These are phyloP conservation scores for Zootoca vivipara DNA, from an alignment of 2,113 vertebrate species.

Conservation along the genomic window DNA sequence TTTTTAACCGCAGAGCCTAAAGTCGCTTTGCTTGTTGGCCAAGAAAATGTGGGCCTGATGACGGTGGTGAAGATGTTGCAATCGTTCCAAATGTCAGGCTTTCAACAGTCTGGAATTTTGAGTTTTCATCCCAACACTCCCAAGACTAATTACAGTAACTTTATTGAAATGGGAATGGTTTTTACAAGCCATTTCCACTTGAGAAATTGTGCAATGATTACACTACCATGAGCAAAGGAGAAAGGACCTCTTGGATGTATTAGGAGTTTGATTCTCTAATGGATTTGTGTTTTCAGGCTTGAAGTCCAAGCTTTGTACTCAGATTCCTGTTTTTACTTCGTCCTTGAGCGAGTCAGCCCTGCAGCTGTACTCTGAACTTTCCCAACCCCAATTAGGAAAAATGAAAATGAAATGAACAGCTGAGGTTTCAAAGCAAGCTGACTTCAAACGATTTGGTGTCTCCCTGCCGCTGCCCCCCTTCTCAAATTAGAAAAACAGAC, in stretches of 20 bases:
- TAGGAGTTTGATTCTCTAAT: not conserved
- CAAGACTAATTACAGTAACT: slow-evolving; percentile 1
- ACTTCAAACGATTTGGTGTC: not conserved
- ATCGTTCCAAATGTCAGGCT: not conserved
- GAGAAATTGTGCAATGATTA: not conserved
- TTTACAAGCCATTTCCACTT: not conserved
- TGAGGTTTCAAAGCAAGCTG: slow-evolving; percentile 53
- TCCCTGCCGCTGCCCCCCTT: not conserved
- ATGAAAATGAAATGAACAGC: slow-evolving; percentile 64
- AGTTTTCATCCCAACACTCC: not conserved
- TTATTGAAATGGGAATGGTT: not conserved
- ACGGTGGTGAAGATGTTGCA: not conserved
- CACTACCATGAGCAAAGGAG: not conserved
- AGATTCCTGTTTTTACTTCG: not conserved
- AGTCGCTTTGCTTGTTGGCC: not conserved
- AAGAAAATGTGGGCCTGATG: not conserved
- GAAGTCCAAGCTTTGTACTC: not conserved
- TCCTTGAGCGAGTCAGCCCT: slow-evolving; percentile 3
- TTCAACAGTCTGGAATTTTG: not conserved
- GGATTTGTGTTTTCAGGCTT: not conserved
- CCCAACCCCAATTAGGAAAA: slow-evolving; percentile 46
- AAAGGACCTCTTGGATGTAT: not conserved
- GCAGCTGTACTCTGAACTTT: slow-evolving; percentile 50
- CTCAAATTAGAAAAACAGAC: not conserved
- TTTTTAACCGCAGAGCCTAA: not conserved